Conservation (phyloP, 2,888 invertebrate species). For the Thera obeliscata region DNA sequence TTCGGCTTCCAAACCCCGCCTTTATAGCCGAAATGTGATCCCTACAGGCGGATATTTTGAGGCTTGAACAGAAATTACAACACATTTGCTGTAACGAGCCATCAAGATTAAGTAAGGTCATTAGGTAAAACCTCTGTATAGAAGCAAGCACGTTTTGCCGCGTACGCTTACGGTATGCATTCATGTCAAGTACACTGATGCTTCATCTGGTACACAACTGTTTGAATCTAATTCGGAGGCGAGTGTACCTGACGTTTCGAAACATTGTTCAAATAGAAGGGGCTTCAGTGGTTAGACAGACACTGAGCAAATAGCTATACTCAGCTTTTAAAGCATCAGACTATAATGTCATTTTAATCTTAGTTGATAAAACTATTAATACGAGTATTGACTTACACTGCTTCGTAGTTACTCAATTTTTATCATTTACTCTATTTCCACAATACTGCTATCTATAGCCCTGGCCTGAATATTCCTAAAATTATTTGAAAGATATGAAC, state of each 20-base stretch:
- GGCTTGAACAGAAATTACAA: constrained; percentile 37
- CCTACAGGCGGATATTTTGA: constrained; percentile 18
- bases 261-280: constrained; percentile 13
- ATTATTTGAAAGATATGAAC: too few relatives aligned
- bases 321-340: constrained; percentile 1
- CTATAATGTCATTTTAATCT: background rate
- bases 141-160: constrained; percentile 36
- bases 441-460: too few relatives aligned
- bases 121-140: constrained; percentile 39
- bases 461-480: too few relatives aligned
- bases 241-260: constrained; percentile 23
- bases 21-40: constrained; percentile 15
- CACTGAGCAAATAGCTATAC: background rate
- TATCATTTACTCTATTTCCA: too few relatives aligned
- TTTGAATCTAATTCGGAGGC: constrained; percentile 28
- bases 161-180: constrained; percentile 34
- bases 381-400: background rate
- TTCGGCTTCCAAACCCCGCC: constrained; percentile 20
- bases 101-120: constrained; percentile 41
- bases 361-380: background rate
- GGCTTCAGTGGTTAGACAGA: background rate
- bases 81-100: constrained; percentile 38
- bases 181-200: constrained; percentile 37
- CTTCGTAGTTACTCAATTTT: too few relatives aligned
- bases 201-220: constrained; percentile 25